Base-by-base conservation (phyloP, 2,113 vertebrate genomes). In the Megaptera novaeangliae region DNA sequence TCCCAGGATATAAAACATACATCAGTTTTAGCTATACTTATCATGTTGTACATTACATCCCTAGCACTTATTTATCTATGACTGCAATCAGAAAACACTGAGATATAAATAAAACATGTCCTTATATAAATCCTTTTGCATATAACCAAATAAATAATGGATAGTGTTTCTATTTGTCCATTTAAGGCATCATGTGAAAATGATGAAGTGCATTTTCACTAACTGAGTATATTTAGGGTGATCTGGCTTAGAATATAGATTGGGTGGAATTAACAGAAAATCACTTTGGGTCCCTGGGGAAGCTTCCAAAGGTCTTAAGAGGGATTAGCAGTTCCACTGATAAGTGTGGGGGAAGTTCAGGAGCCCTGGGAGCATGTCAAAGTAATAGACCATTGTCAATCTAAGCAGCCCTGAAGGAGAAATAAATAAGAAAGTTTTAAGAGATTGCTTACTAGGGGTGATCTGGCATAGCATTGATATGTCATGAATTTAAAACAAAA, bases 301-400 rank as follows among this genome's bases (percentile, higher is more conserved):
- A 66, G 11, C 12, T 71, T 64, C 20, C 15, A 23, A 72, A 46
- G 25, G 0, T 11, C 9, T 31, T 81, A 31, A 81, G 29, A 92
- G 63, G 18, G 9, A 82, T 83, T 61, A 39, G 1, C 5, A 21
- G 13, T 14, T 39, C 41, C 36, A 66, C 4, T 72, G 29, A 46
- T 8, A 3, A 34, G 9, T 2, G 4, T 34, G 7, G 8, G 12
- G 18, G 21, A 49, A 86, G 25, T 3, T 0, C 1, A 61, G 4
- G 0, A 29, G 5, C 0, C 55, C 55, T 83, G 31, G n/a, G n/a
- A 8, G 4, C 6, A n/a, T 14, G 31, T 41, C 52, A 52, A 52
- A 61, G 27, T 21, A 68, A 27, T 18, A 82, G 27, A 14, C 15
- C 29, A 20, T 21, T 8, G 25, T 83, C 31, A 75, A 31, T 44